Base-by-base conservation (phyloP, 2,797 vertebrate species). In the Melanotaenia maccullochi region DNA sequence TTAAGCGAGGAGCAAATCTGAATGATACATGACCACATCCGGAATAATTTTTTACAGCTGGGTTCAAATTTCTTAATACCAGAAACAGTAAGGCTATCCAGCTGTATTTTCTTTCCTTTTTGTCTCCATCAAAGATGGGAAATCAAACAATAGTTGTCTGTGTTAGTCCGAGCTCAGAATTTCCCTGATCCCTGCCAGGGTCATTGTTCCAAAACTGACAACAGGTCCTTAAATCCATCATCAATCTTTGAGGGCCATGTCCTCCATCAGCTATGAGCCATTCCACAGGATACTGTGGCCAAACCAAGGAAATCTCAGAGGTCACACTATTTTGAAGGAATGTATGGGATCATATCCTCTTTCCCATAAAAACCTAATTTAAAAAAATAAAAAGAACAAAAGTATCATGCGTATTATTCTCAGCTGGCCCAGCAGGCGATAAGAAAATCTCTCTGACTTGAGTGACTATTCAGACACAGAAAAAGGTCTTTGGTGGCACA, bases 171-270 rank as follows among this genome's bases (percentile, higher is more conserved):
- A 70, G 68, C 61, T 76, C 64, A 83, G 67, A 86, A 75, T 83
- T 85, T 88, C 68, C 84, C 75, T 38, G 71, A 84, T 86, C 52
- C 71, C 60, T 65, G 60, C 54, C 55, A 49, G 52, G 73, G 59
- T 82, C 82, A 89, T 93, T 92, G 90, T 93, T 91, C 71, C 60
- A 51, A 60, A 77, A 78, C 77, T 89, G 85, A 88, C 90, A 83
- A 65, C 77, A 11, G 64, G 74, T 84, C 85, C 85, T 80, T 92
- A 73, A 92, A 91, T 93, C 91, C 63, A 73, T 93, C 90, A 90
- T 88, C 89, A 77, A 30, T 79, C 54, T 81, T 83, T 84, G 68
- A 90, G 51, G 32, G 64, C 36, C 72, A 38, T 55, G 78, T 75
- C 89, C 83, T 76, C 64, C 75, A 73, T 88, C 86, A 70, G 80